phyloP scores from a whole-genome alignment of 2,113 vertebrate species.

The Ciconia stormi region DNA sequence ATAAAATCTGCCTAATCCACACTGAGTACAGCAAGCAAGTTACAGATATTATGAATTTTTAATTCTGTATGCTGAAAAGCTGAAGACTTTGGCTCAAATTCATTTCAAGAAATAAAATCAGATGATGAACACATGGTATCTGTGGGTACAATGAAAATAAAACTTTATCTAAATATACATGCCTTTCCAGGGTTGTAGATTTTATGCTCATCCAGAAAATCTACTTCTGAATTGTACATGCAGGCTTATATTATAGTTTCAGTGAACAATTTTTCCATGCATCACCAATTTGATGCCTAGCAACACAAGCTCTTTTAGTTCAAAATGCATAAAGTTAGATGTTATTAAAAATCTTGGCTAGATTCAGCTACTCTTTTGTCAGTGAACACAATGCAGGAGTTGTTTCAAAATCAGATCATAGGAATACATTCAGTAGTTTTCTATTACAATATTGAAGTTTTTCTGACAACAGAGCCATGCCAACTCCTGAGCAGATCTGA shows the following conservation, averaged over 20 bases:
- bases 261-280: slow-evolving; percentile 53
- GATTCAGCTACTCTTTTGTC: slow-evolving; percentile 51
- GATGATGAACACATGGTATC: not conserved
- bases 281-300: slow-evolving; percentile 64
- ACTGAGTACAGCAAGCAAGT: not conserved
- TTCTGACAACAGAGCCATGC: not conserved
- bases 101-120: not conserved
- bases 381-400: slow-evolving; percentile 32
- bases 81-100: not conserved
- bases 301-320: slow-evolving; percentile 66
- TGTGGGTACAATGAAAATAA: not conserved
- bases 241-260: slow-evolving; percentile 29
- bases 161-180: not conserved
- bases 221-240: slow-evolving; percentile 2
- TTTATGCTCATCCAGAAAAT: not conserved
- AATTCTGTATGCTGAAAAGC: not conserved
- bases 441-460: slow-evolving; percentile 27
- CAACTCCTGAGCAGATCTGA: not conserved
- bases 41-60: not conserved
- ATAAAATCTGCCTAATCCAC: not conserved
- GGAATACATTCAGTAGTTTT: slow-evolving; percentile 28
- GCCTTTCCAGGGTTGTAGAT: not conserved
- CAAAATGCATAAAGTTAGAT: slow-evolving; percentile 52
- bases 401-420: slow-evolving; percentile 56
- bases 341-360: slow-evolving; percentile 56